phyloP scores from a whole-genome alignment of 2,797 vertebrate species.

The Syngnathus rostellatus region DNA sequence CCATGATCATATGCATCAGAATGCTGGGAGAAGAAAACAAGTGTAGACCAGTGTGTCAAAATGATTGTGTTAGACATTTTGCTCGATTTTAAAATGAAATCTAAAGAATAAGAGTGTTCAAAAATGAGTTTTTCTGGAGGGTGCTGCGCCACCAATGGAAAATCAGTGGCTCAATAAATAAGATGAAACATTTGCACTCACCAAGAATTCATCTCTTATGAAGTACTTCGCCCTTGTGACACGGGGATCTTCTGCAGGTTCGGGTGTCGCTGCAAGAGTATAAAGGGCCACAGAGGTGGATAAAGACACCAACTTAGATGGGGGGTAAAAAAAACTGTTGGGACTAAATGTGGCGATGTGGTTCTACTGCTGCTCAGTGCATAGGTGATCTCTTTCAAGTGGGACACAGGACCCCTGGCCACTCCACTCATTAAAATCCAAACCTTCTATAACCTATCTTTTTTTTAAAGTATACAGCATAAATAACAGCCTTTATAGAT shows the following conservation, averaged over 20 bases:
- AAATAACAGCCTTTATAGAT: too few relatives aligned
- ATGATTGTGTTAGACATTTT: neutral
- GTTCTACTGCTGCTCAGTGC: too few relatives aligned
- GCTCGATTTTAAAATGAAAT: neutral
- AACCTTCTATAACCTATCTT: too few relatives aligned
- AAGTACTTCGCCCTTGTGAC: slow-evolving; percentile 99
- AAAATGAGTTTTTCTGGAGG: neutral
- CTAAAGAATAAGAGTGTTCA: too few relatives aligned
- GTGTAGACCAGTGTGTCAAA: neutral
- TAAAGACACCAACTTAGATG: too few relatives aligned
- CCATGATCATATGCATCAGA: neutral
- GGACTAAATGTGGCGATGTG: too few relatives aligned
- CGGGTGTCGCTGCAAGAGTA: slow-evolving; percentile 76
- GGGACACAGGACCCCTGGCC: too few relatives aligned
- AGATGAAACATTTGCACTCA: slow-evolving; percentile 55
- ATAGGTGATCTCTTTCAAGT: too few relatives aligned
- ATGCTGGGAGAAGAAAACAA: neutral
- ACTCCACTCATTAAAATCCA: too few relatives aligned
- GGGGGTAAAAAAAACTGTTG: too few relatives aligned
- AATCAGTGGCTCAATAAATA: neutral
- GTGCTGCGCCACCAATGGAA: neutral
- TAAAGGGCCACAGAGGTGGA: neutral
- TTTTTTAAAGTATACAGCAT: too few relatives aligned
- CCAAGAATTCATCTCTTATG: slow-evolving; percentile 97
- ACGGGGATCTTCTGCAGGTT: slow-evolving; percentile 88